A percentile compares a stretch with the other conserved stretches of the same genome.
These are phyloP conservation scores for Ormyrus pomaceus DNA, from an alignment of 2,888 invertebrate genomes.

Conservation along the genomic window DNA sequence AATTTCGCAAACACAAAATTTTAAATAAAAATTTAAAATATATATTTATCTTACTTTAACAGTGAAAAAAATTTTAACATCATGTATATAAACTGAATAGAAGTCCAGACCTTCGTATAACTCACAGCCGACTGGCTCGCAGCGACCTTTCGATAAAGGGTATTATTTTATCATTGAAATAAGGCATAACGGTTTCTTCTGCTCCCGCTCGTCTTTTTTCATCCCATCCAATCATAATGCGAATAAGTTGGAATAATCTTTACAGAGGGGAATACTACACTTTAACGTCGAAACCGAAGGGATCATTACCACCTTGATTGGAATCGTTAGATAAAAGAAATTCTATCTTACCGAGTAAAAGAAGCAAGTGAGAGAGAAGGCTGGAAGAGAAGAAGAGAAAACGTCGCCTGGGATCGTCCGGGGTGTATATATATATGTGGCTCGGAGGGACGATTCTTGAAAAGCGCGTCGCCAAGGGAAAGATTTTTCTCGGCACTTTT, in stretches of 20 bases:
- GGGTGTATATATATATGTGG: not conserved
- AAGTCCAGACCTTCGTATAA: too few species aligned
- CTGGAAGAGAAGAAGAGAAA: not conserved
- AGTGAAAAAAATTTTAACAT: too few species aligned
- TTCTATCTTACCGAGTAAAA: slow-evolving; percentile 21
- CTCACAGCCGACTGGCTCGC: too few species aligned
- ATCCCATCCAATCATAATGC: slow-evolving; percentile 24
- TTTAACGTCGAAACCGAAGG: slow-evolving; percentile 7
- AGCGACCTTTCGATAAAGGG: not conserved
- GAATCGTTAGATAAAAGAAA: slow-evolving; percentile 50
- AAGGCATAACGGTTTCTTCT: not conserved
- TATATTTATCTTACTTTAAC: too few species aligned
- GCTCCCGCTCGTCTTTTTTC: not conserved
- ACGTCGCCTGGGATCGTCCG: slow-evolving; percentile 13
- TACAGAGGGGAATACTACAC: slow-evolving; percentile 22
- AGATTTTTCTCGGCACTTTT: slow-evolving; percentile 7
- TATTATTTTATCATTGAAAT: slow-evolving; percentile 40
- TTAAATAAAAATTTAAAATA: too few species aligned
- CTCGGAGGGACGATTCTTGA: slow-evolving; percentile 34
- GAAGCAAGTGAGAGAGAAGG: not conserved
- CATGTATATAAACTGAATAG: too few species aligned
- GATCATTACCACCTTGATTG: slow-evolving; percentile 45
- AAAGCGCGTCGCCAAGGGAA: slow-evolving; percentile 15
- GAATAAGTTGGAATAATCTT: slow-evolving; percentile 42
- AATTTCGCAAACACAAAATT: too few species aligned